Conservation (phyloP, 2,113 vertebrate genomes). For the human (Homo sapiens) region DNA sequence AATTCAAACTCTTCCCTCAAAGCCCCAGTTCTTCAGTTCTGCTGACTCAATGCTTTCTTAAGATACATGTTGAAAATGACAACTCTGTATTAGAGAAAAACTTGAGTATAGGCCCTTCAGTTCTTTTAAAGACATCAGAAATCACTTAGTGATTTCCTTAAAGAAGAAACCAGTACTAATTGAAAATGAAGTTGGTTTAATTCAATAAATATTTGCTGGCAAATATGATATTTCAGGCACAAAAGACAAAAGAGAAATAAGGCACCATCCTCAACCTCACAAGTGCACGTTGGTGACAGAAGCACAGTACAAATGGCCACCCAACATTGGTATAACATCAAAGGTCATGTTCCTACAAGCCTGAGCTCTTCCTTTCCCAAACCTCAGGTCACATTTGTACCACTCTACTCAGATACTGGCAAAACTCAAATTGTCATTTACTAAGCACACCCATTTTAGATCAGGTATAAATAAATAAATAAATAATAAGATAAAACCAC, state of each 20-base stretch:
- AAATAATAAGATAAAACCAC: neutral
- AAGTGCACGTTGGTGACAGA: neutral
- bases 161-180: neutral
- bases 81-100: neutral
- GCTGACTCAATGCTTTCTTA: neutral
- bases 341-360: neutral
- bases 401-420: neutral
- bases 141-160: constrained; percentile 36
- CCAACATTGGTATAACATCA: neutral
- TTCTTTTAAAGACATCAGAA: constrained; percentile 32
- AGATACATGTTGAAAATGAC: neutral
- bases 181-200: constrained; percentile 34
- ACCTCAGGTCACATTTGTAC: neutral
- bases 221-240: neutral
- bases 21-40: neutral
- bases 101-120: neutral
- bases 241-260: neutral
- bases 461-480: neutral
- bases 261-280: too few species aligned
- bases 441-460: neutral
- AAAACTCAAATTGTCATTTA: neutral
- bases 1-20: neutral
- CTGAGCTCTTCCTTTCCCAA: neutral
- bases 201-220: constrained; percentile 16
- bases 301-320: neutral